Conservation (phyloP, 2,888 invertebrate species). For the Stenotaenia linearis region DNA sequence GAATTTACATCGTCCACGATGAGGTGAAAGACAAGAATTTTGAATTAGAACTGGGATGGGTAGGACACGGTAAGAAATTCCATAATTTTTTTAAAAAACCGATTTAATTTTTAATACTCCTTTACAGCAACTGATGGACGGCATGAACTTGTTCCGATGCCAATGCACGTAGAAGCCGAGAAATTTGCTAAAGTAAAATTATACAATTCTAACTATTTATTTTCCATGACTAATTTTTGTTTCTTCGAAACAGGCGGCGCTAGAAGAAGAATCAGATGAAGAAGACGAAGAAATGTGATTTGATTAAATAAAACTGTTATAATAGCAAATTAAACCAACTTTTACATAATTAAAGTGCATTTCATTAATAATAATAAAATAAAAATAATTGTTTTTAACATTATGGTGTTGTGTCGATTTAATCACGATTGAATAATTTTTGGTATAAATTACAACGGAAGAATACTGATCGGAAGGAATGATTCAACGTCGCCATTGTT, state of each 20-base stretch:
- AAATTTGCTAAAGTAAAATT: conserved; percentile 63
- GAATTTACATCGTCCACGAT: conserved; percentile 81
- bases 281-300: conserved; percentile 50
- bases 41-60: conserved; percentile 92
- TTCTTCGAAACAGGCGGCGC: conserved; percentile 55
- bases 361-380: not conserved
- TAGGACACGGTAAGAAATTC: conserved; percentile 58
- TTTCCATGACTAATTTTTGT: conserved; percentile 36
- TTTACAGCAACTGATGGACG: conserved; percentile 58
- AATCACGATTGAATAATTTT: not conserved
- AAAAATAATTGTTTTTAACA: not conserved
- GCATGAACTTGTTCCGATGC: conserved; percentile 73
- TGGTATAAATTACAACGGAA: not conserved
- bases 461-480: not conserved
- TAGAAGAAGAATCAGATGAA: conserved; percentile 78
- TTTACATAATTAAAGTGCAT: not conserved
- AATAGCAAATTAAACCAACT: not conserved
- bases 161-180: conserved; percentile 75
- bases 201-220: not conserved
- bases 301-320: not conserved
- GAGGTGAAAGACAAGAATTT: conserved; percentile 94
- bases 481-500: not conserved
- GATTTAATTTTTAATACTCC: conserved; percentile 32
- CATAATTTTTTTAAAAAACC: not conserved
- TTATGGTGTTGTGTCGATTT: not conserved